Conservation (phyloP, 2,888 invertebrate genomes). For the Ormyrus nitidulus region DNA sequence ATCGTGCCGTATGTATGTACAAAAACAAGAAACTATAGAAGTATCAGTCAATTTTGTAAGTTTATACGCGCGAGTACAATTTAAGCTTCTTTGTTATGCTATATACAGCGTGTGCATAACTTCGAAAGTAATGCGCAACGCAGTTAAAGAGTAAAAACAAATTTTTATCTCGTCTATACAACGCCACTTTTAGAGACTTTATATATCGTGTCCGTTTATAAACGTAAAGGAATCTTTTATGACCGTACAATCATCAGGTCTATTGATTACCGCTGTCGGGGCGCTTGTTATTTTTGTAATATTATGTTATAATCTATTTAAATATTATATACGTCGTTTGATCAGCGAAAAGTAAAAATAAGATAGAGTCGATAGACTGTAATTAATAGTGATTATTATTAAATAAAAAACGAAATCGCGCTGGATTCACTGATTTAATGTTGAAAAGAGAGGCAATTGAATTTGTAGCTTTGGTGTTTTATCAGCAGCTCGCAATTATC, state of each 20-base stretch:
- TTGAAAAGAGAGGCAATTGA: constrained; percentile 51
- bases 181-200: constrained; percentile 54
- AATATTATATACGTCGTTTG: constrained; percentile 68
- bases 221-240: constrained; percentile 47
- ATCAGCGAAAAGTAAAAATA: constrained; percentile 57
- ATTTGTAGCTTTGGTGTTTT: constrained; percentile 56
- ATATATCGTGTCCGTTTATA: constrained; percentile 51
- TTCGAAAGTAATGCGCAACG: constrained; percentile 46
- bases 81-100: constrained; percentile 57
- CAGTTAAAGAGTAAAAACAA: constrained; percentile 53
- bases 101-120: constrained; percentile 43
- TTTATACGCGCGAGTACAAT: constrained; percentile 51
- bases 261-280: constrained; percentile 56
- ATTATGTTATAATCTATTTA: constrained; percentile 74
- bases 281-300: constrained; percentile 74
- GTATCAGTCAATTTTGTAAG: constrained; percentile 57
- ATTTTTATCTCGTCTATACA: constrained; percentile 55
- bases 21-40: constrained; percentile 49
- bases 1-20: constrained; percentile 52
- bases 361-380: constrained; percentile 56
- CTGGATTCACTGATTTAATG: constrained; percentile 55
- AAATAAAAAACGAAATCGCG: constrained; percentile 52
- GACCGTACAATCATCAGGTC: constrained; percentile 44
- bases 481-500: constrained; percentile 57
- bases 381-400: constrained; percentile 53